A percentile compares a stretch with the other conserved stretches of the same genome.
Evolutionary conservation across 2,888 invertebrate species (phyloP).

Genomic region (Aspidiotus destructor): DNA sequence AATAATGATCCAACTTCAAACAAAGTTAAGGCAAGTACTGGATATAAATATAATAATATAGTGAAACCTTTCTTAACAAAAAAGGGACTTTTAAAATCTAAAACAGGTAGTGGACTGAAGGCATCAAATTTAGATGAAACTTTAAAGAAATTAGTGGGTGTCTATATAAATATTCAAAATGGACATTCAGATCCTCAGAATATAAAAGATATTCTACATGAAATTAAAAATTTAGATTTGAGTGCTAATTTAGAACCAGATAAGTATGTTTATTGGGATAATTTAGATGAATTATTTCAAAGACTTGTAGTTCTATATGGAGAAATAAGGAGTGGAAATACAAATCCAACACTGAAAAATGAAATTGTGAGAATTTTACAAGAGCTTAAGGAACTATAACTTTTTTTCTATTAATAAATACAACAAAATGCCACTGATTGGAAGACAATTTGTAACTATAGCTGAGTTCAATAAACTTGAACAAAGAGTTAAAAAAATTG

Average conservation of each 20-base stretch:
- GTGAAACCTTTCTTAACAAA: constrained; percentile 6
- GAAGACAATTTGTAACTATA: constrained; percentile 2
- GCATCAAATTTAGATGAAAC: neutral
- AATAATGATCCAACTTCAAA: constrained; percentile 6
- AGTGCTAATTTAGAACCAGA: constrained; percentile 1
- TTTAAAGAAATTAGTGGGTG: constrained; percentile 14
- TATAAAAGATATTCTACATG: constrained; percentile 7
- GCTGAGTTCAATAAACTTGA: constrained; percentile 13
- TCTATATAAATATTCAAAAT: constrained; percentile 16
- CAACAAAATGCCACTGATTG: neutral
- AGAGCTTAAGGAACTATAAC: constrained; percentile 15
- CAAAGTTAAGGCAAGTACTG: constrained; percentile 1
- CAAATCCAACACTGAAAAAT: constrained; percentile 7
- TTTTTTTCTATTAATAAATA: constrained; percentile 12
- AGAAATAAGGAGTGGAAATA: constrained; percentile 12
- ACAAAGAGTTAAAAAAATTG: constrained; percentile 18
- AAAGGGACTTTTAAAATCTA: neutral
- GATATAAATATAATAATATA: constrained; percentile 9
- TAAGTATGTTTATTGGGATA: constrained; percentile 17
- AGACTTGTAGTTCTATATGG: constrained; percentile 8
- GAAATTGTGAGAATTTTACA: constrained; percentile 16
- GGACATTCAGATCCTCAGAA: constrained; percentile 6
- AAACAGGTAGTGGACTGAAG: constrained; percentile 5
- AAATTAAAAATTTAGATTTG: constrained; percentile 12
- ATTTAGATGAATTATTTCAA: constrained; percentile 18